These are phyloP conservation scores for Zhuqinia jingwanae DNA, from an alignment of 2,888 invertebrate species.

Conservation along the genomic window DNA sequence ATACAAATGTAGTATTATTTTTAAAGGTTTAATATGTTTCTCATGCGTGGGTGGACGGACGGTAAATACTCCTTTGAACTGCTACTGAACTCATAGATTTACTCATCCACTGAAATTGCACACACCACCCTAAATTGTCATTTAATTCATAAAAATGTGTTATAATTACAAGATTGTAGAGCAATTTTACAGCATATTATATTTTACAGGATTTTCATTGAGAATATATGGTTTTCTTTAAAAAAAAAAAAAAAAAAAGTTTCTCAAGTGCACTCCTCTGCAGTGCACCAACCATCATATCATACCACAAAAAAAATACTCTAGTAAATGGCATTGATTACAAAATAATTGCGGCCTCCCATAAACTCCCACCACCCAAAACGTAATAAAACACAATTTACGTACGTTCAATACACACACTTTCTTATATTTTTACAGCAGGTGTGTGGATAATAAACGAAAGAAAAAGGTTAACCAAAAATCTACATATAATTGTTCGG, in stretches of 20 bases:
- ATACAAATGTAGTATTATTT: not conserved
- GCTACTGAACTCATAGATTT: too few species aligned
- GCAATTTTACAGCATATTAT: too few species aligned
- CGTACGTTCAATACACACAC: not conserved
- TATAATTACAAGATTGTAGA: too few species aligned
- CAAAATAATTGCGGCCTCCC: conserved; percentile 41
- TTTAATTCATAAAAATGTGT: too few species aligned
- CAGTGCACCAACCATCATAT: not conserved
- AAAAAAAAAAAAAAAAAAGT: too few species aligned
- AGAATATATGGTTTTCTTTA: too few species aligned
- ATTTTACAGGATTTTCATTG: too few species aligned
- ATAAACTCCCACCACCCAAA: conserved; percentile 22
- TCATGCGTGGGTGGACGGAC: too few species aligned
- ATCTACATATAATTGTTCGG: not conserved
- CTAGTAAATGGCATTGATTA: conserved; percentile 46
- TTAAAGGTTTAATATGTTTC: not conserved
- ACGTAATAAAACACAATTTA: too few species aligned
- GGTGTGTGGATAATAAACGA: not conserved
- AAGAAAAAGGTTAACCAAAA: conserved; percentile 2
- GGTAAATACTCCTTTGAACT: too few species aligned
- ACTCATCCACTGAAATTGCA: too few species aligned
- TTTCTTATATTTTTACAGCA: not conserved
- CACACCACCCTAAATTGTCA: too few species aligned
- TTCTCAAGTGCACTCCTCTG: not conserved
- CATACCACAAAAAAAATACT: not conserved